Evolutionary conservation across 1,140 invertebrate genomes (phyloP).

Genomic region (Acromyrmex charruanus): DNA sequence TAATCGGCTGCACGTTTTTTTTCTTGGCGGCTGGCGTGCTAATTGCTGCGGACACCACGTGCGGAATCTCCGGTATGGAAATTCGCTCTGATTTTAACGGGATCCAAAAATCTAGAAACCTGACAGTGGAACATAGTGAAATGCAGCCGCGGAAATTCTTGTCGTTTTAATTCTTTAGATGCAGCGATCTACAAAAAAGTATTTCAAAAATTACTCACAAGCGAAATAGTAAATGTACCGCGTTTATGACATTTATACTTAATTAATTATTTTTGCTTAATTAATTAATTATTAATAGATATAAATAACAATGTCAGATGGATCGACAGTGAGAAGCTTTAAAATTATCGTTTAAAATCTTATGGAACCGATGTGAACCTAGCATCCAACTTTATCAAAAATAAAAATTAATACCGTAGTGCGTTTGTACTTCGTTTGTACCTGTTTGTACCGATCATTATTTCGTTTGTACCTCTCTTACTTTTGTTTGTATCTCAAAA

Average conservation of each 20-base stretch:
- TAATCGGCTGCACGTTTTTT: not conserved
- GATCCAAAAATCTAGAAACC: not conserved
- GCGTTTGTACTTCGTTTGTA: too few relatives aligned
- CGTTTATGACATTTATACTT: not conserved
- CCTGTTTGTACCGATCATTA: too few relatives aligned
- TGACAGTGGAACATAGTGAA: not conserved
- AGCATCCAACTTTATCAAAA: too few relatives aligned
- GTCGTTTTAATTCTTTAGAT: not conserved
- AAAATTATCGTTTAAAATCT: not conserved
- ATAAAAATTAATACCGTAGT: too few relatives aligned
- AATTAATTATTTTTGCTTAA: not conserved
- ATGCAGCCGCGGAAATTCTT: not conserved
- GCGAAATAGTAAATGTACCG: not conserved
- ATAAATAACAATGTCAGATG: not conserved
- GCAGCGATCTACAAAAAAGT: not conserved
- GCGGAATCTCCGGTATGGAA: not conserved
- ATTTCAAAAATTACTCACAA: not conserved
- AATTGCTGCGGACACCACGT: constrained; percentile 33
- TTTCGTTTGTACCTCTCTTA: too few relatives aligned
- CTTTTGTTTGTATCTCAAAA: too few relatives aligned
- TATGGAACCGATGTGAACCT: too few relatives aligned
- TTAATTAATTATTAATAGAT: not conserved
- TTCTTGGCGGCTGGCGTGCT: not conserved
- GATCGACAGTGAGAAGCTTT: not conserved
- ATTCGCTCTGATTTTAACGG: constrained; percentile 1